Evolutionary conservation across 2,888 invertebrate genomes (phyloP), one percentile per base, ranked within the genome.

Genomic region (Erynnis tages): DNA sequence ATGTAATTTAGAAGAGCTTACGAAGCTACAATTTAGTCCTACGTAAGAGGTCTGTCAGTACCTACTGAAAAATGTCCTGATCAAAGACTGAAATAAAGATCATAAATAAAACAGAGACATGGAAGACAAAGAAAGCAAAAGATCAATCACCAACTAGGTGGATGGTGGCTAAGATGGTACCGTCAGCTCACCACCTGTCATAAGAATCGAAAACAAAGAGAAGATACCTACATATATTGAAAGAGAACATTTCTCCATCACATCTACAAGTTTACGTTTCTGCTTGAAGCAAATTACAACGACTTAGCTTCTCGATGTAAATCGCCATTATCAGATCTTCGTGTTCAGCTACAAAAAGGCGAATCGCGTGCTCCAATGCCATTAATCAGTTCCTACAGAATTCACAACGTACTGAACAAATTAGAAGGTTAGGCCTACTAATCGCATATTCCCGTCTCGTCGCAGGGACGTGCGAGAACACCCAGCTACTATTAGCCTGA

Each of bases 351-450:
- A 40, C 30, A 32, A 48, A 48, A 48, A 32, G 30, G 41, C 32
- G 23, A 17, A 23, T 49, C 49, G 49, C 41, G 41, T 49, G 49
- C 41, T 49, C 11, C 30, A 41, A 34, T 25, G 16, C 4, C 49
- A 41, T 41, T 41, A 49, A 32, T 49, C 48, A 21, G 32, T n/a
- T 21, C 5, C 16, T 38, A 23, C 35, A 11, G 19, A 48, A 17
- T 17, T 40, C 32, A 16, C 40, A 16, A 41, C 29, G 29, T 27
- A 17, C 48, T 10, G 17, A 48, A 48, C 48, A 30, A 48, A 48
- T 41, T 23, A 49, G 32, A 40, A 37, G 46, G 27, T 47, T 14
- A 35, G 13, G 27, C 10, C 47, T 41, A 49, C 47, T 41, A 49
- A 49, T 49, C 40, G 21, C 25, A 32, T 25, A 48, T 48, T 32